phyloP scores from a whole-genome alignment of 1,140 invertebrate species.

The Venturia canescens region DNA sequence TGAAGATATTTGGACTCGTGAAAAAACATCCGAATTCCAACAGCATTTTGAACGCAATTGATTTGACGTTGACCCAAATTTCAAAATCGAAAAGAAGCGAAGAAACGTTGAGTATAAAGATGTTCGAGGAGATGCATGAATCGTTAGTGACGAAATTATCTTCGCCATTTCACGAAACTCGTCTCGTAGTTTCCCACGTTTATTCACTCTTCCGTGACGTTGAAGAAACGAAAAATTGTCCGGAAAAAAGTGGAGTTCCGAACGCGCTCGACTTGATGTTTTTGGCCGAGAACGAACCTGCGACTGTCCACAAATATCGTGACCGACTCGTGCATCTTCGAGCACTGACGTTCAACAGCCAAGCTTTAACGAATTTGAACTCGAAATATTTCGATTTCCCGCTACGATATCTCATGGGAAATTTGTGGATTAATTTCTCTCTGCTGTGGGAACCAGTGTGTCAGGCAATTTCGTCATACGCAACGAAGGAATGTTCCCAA shows the following conservation, averaged over 20 bases:
- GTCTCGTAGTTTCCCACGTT: conserved; percentile 83
- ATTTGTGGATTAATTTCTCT: conserved; percentile 91
- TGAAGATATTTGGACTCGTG: conserved; percentile 64
- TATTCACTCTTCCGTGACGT: conserved; percentile 83
- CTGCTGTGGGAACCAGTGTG: conserved; percentile 91
- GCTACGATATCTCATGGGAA: conserved; percentile 88
- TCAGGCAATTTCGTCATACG: conserved; percentile 85
- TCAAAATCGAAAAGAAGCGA: conserved; percentile 51
- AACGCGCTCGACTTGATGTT: conserved; percentile 68
- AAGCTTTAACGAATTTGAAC: conserved; percentile 77
- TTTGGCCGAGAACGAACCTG: conserved; percentile 82
- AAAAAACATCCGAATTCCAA: conserved; percentile 58
- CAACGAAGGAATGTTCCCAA: conserved; percentile 80
- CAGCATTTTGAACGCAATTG: conserved; percentile 65
- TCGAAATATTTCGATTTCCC: conserved; percentile 80
- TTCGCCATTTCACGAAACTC: conserved; percentile 78
- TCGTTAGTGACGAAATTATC: conserved; percentile 56
- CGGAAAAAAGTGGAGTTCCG: conserved; percentile 63
- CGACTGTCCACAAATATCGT: conserved; percentile 86
- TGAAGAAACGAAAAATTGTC: conserved; percentile 64
- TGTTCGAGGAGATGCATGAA: conserved; percentile 63
- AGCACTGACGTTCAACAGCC: conserved; percentile 82
- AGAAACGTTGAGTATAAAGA: conserved; percentile 58
- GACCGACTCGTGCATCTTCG: conserved; percentile 86
- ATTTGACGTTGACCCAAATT: conserved; percentile 63